A percentile compares a stretch with the other conserved stretches of the same genome.
These are phyloP conservation scores for Australoheros scitulus DNA, from an alignment of 2,113 vertebrate genomes.

Conservation along the genomic window DNA sequence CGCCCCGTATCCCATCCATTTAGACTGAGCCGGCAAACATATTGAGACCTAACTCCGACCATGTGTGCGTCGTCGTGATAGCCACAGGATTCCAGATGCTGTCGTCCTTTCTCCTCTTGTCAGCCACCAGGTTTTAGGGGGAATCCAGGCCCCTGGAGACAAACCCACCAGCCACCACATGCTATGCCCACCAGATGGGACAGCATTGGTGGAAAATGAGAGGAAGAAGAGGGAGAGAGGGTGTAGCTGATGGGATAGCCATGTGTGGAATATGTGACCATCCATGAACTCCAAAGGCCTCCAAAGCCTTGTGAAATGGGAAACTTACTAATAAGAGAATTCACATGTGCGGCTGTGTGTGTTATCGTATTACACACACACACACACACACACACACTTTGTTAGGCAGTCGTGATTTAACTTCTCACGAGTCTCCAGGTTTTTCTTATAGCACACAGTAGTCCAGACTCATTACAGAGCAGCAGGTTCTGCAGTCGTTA, in stretches of 20 bases:
- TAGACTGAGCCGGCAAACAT: constrained; percentile 44
- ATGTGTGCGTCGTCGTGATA: constrained; percentile 50
- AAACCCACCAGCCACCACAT: not conserved
- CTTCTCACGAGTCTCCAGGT: not conserved
- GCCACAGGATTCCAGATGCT: constrained; percentile 45
- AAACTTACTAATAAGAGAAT: constrained; percentile 11
- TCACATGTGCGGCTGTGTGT: not conserved
- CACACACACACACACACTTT: not conserved
- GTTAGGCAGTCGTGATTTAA: not conserved
- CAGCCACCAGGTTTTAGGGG: not conserved
- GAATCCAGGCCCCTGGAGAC: constrained; percentile 12
- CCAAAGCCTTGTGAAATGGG: constrained; percentile 27
- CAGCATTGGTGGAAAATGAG: not conserved
- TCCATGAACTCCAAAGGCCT: constrained; percentile 27
- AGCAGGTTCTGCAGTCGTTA: not conserved
- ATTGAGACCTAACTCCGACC: constrained; percentile 53
- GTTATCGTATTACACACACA: not conserved
- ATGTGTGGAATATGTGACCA: constrained; percentile 43
- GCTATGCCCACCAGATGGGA: constrained; percentile 12
- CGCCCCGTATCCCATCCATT: constrained; percentile 30
- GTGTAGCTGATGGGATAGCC: constrained; percentile 29
- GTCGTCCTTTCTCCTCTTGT: not conserved
- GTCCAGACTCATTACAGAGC: not conserved
- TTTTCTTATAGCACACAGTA: not conserved
- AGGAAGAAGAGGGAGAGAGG: not conserved